A percentile compares a stretch with the other conserved stretches of the same genome.
Conservation (phyloP, 2,888 invertebrate genomes). For the Halocaridina rubra region DNA sequence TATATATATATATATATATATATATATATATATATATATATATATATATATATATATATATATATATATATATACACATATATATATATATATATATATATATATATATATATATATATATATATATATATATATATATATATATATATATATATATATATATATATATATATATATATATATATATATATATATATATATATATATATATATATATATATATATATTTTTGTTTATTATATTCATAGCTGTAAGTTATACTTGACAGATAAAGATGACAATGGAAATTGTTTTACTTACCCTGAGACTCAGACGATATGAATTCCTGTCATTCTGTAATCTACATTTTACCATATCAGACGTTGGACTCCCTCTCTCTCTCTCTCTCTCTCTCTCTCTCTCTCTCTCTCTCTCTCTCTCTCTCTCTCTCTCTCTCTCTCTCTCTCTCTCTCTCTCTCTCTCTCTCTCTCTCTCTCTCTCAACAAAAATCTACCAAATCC, state of each 20-base stretch:
- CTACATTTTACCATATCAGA: no score
- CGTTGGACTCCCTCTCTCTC: no score
- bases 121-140: neutral
- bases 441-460: neutral
- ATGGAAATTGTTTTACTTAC: no score
- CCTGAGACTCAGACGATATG: no score
- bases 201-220: neutral
- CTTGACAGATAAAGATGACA: no score
- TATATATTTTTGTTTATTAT: neutral
- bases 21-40: neutral
- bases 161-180: neutral
- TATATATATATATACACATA: neutral
- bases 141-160: neutral
- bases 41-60: neutral
- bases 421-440: neutral
- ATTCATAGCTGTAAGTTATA: no score
- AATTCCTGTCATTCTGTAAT: no score
- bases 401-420: no score
- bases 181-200: neutral
- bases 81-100: neutral
- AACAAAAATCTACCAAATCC: neutral
- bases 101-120: neutral
- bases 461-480: neutral
- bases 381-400: no score
- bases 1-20: neutral